Base-by-base conservation (phyloP, 2,113 vertebrate species). In the Panurus biarmicus region DNA sequence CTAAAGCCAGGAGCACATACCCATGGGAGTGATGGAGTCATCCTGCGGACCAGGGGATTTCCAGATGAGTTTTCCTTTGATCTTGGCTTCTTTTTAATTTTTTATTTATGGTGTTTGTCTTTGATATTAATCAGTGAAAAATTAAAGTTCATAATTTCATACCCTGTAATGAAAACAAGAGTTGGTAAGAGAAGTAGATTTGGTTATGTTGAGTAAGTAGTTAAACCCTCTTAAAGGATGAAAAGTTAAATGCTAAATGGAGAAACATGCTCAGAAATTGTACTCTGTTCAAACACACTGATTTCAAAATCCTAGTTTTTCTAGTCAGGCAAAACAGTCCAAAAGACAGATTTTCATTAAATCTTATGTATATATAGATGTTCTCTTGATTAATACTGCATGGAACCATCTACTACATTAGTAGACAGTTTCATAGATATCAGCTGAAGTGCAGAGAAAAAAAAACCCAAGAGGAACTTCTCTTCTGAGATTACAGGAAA, bases 41-140 rank as follows among this genome's bases (percentile, higher is more conserved):
- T 94, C 54, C 71, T 79, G n/a, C 1, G 6, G 26, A 82, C 12
- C 11, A 17, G 85, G 64, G 62, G 66, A 58, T 89, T 94, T 95
- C 70, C 50, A 36, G 47, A 94, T 82, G 11, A 82, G 69, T 93
- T 95, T 83, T 87, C 15, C 81, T 95, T 94, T 94, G 67, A 95
- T 85, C 54, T 15, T 89, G 25, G 5, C 53, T 87, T 94, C 62
- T 66, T 92, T 93, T 89, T 62, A 58, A 33, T 95, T 89, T 85
- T 89, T 91, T 89, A 91, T 92, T 94, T 91, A 72, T 91, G 19
- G 2, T 76, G 26, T 93, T 91, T 89, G 38, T 73, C 56, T 87
- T 87, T 91, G 8, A 45, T 76, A 64, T 22, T 73, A 76, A 72
- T 61, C 7, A 85, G 83, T 65, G 40, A 82, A 87, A 90, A 73